phyloP scores from a whole-genome alignment of 2,888 invertebrate species.

The Teleiodes luculella region DNA sequence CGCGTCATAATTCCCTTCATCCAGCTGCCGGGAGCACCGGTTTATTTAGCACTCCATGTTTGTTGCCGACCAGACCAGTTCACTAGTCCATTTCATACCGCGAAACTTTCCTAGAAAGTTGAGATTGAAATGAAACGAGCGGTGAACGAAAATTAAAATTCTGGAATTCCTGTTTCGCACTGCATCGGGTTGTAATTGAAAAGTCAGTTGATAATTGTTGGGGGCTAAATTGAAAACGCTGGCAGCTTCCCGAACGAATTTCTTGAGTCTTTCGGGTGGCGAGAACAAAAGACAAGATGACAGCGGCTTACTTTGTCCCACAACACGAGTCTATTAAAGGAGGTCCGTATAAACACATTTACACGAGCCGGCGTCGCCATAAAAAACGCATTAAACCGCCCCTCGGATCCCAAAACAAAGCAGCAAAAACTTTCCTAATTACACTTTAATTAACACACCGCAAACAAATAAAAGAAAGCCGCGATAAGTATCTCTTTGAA shows the following conservation, averaged over 20 bases:
- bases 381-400: conserved; percentile 8
- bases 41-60: conserved; percentile 50
- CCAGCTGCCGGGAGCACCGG: conserved; percentile 41
- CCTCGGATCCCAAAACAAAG: conserved; percentile 6
- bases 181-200: conserved; percentile 5
- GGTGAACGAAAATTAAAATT: conserved; percentile 54
- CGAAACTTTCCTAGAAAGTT: conserved; percentile 45
- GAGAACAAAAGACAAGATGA: background rate
- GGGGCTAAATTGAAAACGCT: background rate
- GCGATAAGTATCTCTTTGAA: conserved; percentile 50
- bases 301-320: background rate
- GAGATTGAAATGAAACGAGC: conserved; percentile 58
- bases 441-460: conserved; percentile 49
- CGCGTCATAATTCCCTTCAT: conserved; percentile 45
- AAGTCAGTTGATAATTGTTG: conserved; percentile 3
- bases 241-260: background rate
- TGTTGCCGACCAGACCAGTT: conserved; percentile 30
- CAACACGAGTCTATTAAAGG: background rate
- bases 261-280: background rate
- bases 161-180: conserved; percentile 30
- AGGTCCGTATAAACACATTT: background rate
- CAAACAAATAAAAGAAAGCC: conserved; percentile 41
- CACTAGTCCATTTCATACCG: conserved; percentile 37
- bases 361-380: conserved; percentile 6
- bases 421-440: conserved; percentile 21